Conservation (phyloP, 30 jellyfish, hydroid and myxozoan species). For the Nemopilema nomurai region DNA sequence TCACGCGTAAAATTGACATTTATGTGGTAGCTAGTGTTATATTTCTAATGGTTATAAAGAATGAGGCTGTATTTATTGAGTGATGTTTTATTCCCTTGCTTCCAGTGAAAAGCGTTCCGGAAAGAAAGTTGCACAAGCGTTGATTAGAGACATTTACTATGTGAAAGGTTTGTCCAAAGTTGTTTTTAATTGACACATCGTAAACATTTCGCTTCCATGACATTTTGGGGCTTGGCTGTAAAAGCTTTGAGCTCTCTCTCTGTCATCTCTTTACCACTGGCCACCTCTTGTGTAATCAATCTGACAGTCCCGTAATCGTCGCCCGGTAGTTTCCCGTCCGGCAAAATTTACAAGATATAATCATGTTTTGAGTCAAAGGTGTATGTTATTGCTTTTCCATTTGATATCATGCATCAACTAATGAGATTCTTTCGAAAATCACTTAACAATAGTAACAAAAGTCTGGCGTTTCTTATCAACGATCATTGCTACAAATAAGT, state of each 20-base stretch:
- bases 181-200: not conserved
- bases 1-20: not conserved
- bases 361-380: no score
- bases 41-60: not conserved
- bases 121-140: constrained; percentile 71
- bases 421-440: not conserved
- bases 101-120: constrained; percentile 93
- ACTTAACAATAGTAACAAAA: not conserved
- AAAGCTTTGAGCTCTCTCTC: no score
- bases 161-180: constrained; percentile 68
- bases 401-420: not conserved
- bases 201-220: no score
- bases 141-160: constrained; percentile 68
- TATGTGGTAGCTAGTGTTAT: not conserved
- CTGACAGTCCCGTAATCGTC: no score
- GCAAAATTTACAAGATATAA: no score
- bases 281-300: no score
- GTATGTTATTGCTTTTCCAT: no score
- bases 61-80: not conserved
- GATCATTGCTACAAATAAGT: not conserved
- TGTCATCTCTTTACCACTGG: no score
- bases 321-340: no score
- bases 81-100: not conserved
- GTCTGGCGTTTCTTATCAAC: not conserved
- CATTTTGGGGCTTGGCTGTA: no score